phyloP scores from a whole-genome alignment of 2,888 invertebrate species.

The Eucera pruinosa region DNA sequence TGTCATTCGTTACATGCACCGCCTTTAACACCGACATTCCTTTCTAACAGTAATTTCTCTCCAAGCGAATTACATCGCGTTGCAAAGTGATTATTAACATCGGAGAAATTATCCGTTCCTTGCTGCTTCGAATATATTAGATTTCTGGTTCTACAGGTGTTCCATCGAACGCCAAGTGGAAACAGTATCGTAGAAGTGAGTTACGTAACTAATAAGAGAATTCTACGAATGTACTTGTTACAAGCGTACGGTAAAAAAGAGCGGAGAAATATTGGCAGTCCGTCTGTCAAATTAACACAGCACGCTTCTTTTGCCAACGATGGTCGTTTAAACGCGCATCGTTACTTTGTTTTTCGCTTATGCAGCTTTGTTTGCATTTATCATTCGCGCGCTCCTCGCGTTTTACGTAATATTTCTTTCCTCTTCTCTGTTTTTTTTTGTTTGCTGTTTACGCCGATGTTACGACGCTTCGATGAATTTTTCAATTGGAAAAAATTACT shows the following conservation, averaged over 20 bases:
- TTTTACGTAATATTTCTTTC: slow-evolving; percentile 4
- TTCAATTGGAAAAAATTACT: no score
- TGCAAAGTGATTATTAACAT: slow-evolving; percentile 26
- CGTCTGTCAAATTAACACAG: background rate
- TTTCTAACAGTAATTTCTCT: slow-evolving; percentile 21
- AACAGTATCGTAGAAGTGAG: slow-evolving; percentile 22
- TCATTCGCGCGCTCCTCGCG: background rate
- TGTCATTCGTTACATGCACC: slow-evolving; percentile 11
- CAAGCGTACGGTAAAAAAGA: slow-evolving; percentile 1
- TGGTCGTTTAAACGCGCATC: slow-evolving; percentile 1
- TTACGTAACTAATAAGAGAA: slow-evolving; percentile 38
- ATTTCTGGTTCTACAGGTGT: slow-evolving; percentile 23
- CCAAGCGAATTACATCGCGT: slow-evolving; percentile 2
- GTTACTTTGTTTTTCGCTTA: slow-evolving; percentile 9
- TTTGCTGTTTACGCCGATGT: no score
- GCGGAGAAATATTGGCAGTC: background rate
- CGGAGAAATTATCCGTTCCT: background rate
- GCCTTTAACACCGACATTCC: background rate
- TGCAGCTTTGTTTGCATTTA: slow-evolving; percentile 23
- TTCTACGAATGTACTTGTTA: slow-evolving; percentile 11
- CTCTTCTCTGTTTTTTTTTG: no score
- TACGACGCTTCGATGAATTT: no score
- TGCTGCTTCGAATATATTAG: background rate
- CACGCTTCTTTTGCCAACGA: background rate
- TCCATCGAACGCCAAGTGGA: slow-evolving; percentile 15